Percentiles rank a stretch among this genome's conserved stretches.
phyloP scores from a whole-genome alignment of 2,888 invertebrate species.

The Galerucella pusilla region DNA sequence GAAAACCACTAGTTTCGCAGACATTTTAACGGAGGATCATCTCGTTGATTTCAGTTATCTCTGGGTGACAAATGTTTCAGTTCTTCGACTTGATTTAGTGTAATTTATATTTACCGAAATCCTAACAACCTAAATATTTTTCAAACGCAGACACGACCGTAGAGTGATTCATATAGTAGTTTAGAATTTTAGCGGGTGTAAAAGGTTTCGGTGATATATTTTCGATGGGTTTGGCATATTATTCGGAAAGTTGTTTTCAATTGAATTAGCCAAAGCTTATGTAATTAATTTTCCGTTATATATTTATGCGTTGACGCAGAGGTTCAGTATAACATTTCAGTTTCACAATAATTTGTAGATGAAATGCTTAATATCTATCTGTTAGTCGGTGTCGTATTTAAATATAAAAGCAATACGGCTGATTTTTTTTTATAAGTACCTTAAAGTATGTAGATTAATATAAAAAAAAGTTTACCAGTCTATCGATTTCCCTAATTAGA shows the following conservation, averaged over 20 bases:
- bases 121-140: slow-evolving; percentile 36
- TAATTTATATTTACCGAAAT: slow-evolving; percentile 31
- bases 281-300: background rate
- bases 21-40: slow-evolving; percentile 32
- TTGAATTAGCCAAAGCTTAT: background rate
- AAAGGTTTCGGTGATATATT: slow-evolving; percentile 9
- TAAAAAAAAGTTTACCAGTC: too few species aligned
- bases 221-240: background rate
- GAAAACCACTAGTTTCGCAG: background rate
- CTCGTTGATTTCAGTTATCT: slow-evolving; percentile 33
- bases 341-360: background rate
- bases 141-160: slow-evolving; percentile 2
- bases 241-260: background rate
- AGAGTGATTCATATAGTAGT: slow-evolving; percentile 33
- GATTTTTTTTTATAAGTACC: too few species aligned
- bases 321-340: background rate
- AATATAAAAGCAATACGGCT: background rate
- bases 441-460: too few species aligned
- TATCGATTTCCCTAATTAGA: too few species aligned
- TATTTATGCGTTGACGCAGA: background rate
- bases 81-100: slow-evolving; percentile 34
- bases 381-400: background rate
- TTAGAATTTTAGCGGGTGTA: slow-evolving; percentile 34
- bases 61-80: slow-evolving; percentile 36
- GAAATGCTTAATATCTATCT: background rate